Evolutionary conservation across 2,888 invertebrate species (phyloP).

Genomic region (Platerodrilus igneus): DNA sequence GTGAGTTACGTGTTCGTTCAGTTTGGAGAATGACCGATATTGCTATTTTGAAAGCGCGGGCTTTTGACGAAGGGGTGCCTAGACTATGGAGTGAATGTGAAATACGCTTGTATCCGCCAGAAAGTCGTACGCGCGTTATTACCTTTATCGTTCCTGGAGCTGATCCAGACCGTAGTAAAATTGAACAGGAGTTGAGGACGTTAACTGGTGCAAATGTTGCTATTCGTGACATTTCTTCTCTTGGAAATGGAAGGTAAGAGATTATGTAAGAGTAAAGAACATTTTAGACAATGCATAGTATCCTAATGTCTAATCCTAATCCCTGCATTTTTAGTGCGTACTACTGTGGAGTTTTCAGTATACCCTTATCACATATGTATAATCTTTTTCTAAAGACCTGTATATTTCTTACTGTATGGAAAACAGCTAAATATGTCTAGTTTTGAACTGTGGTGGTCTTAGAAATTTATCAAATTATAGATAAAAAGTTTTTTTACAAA

Average conservation of each 20-base stretch:
- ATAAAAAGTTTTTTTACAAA: too few relatives aligned
- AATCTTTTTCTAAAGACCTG: too few relatives aligned
- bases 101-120: conserved; percentile 74
- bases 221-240: conserved; percentile 64
- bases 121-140: conserved; percentile 69
- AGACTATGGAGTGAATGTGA: conserved; percentile 67
- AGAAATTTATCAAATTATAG: too few relatives aligned
- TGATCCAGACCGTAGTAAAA: conserved; percentile 66
- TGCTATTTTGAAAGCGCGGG: conserved; percentile 67
- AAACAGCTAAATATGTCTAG: too few relatives aligned
- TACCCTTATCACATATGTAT: too few relatives aligned
- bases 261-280: neutral
- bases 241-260: conserved; percentile 6
- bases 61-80: conserved; percentile 82
- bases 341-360: too few relatives aligned
- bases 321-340: conserved; percentile 1
- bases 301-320: too few relatives aligned
- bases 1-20: conserved; percentile 63
- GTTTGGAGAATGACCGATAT: conserved; percentile 43
- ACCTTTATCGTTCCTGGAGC: conserved; percentile 77
- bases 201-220: conserved; percentile 76
- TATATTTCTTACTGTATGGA: too few relatives aligned
- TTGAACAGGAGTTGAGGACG: conserved; percentile 70
- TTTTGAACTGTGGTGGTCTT: too few relatives aligned
- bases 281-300: too few relatives aligned